Evolutionary conservation across 2,113 vertebrate genomes (phyloP), one percentile per base, ranked within the genome.

Genomic region (Genyomyrus donnyi): DNA sequence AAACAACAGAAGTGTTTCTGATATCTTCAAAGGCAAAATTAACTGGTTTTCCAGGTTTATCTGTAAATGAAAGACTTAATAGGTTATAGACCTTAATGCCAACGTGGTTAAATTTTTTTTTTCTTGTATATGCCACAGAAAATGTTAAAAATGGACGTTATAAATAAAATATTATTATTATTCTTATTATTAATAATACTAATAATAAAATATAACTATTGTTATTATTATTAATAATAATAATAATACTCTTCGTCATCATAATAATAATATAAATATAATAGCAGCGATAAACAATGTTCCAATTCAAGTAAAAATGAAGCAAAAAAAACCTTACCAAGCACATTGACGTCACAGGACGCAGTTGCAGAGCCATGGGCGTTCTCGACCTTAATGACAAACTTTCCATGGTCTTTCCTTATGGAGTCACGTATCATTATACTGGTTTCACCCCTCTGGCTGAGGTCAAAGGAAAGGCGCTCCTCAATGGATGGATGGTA

Each of bases 1-100:
- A 98, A 89, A 95, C 85, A 56, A 97, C 96, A 2, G 98, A 99
- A 87, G 95, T 97, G 95, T 97, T 98, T 91, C 97, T 96, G 90
- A 98, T 91, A 56, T 99, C 98, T 88, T 98, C 97, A 91, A 99
- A 99, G 62, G 94, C 94, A 89, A 99, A 96, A 93, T 99, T 98
- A 90, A 97, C 91, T 0, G 98, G 98, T 84, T 96, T 95, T 3
- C 97, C 96, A 0, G 98, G 98, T 89, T 92, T 96, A 94, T 99
- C 98, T 99, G 94, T 90, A 90, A 91, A 84, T 53, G 92, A 92
- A 88, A 93, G 88, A 50, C 91, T 92, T 6, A 93, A 88, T 15
- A 11, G 13, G 70, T 24, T 89, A 85, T 53, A 52, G 8, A 87
- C 3, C 42, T 42, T 77, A 39, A 39, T 77, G n/a, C 10, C 10